phyloP scores from a whole-genome alignment of 1,140 invertebrate species.

The Bombus superbus region DNA sequence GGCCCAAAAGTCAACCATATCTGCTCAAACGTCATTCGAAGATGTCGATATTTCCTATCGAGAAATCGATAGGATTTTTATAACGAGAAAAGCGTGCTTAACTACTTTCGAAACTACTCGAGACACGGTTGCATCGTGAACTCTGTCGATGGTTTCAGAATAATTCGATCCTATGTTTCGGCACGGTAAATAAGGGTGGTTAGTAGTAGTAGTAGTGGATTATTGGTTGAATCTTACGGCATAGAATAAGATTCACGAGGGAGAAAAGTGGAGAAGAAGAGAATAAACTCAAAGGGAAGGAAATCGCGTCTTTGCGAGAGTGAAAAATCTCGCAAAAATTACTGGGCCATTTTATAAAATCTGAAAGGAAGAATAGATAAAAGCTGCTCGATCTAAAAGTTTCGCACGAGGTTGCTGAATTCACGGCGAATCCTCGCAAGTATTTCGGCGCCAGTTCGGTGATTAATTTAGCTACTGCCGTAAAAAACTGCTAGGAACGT shows the following conservation, averaged over 20 bases:
- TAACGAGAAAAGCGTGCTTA: slow-evolving; percentile 42
- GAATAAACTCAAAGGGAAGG: neutral
- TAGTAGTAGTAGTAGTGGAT: neutral
- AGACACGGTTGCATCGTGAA: slow-evolving; percentile 57
- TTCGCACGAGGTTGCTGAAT: neutral
- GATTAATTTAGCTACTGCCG: slow-evolving; percentile 42
- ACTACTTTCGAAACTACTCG: slow-evolving; percentile 51
- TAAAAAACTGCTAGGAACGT: slow-evolving; percentile 22
- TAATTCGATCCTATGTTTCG: slow-evolving; percentile 65
- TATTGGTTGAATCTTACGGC: neutral
- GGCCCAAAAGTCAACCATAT: neutral
- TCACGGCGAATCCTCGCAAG: slow-evolving; percentile 7
- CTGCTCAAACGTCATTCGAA: neutral
- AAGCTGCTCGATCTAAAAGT: slow-evolving; percentile 45
- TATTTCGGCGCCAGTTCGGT: slow-evolving; percentile 36
- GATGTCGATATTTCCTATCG: slow-evolving; percentile 1
- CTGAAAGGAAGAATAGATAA: slow-evolving; percentile 32
- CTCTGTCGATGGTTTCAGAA: slow-evolving; percentile 53
- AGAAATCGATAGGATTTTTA: slow-evolving; percentile 59
- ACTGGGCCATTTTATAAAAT: slow-evolving; percentile 9
- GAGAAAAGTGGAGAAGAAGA: neutral
- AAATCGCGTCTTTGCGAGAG: neutral
- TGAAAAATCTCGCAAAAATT: slow-evolving; percentile 39
- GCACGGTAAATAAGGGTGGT: slow-evolving; percentile 46
- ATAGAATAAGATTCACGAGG: no score